A percentile compares a stretch with the other conserved stretches of the same genome.
These are phyloP conservation scores for Tetraneura akinire DNA, from an alignment of 1,140 invertebrate species.

Conservation along the genomic window DNA sequence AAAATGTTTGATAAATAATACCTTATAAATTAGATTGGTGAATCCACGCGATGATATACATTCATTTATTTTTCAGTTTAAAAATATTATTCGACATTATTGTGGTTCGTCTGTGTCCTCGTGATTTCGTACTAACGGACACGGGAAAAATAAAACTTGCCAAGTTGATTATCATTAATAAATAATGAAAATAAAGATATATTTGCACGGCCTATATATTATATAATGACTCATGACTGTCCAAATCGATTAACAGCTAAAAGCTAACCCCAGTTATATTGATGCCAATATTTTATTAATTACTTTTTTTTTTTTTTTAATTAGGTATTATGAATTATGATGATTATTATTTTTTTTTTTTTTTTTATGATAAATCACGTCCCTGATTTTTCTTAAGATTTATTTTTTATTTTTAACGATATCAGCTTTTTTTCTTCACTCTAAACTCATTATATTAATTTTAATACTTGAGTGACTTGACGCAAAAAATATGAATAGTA, in stretches of 20 bases:
- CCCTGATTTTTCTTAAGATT: neutral
- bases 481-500: too few relatives aligned
- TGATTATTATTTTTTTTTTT: neutral
- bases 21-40: too few relatives aligned
- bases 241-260: neutral
- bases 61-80: too few relatives aligned
- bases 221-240: too few relatives aligned
- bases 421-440: neutral
- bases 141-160: neutral
- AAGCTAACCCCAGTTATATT: neutral
- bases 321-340: neutral
- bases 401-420: neutral
- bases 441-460: neutral
- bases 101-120: too few relatives aligned
- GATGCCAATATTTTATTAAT: conserved; percentile 23
- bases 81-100: too few relatives aligned
- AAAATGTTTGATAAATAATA: too few relatives aligned
- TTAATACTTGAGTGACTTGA: too few relatives aligned
- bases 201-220: neutral
- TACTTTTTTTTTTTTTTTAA: neutral
- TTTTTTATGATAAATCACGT: conserved; percentile 6
- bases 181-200: neutral
- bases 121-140: neutral
- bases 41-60: too few relatives aligned
- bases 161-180: neutral